Evolutionary conservation across 2,797 vertebrate species (phyloP), one percentile per base, ranked within the genome.

Genomic region (Myiotriccus ornatus): DNA sequence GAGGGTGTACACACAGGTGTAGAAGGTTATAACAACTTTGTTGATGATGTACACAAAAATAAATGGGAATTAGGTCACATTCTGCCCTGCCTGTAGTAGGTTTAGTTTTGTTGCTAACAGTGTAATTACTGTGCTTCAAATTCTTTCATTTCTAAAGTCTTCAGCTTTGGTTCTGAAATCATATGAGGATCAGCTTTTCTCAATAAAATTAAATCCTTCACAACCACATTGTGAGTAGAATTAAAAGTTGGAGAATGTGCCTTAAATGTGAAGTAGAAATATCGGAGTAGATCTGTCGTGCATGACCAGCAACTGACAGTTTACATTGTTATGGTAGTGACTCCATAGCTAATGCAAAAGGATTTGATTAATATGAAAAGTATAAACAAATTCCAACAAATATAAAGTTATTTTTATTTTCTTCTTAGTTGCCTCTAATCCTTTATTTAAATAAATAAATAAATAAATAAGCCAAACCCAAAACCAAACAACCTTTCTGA

Each of bases 1-100:
- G 12, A 8, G 47, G 7, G 3, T 39, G 2, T 49, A 75, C 0
- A 1, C 12, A 27, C 5, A 43, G 16, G 9, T 39, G 3, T 44
- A 57, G 34, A 13, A 63, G 13, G 9, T 43, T 75, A 27, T 70
- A 71, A 59, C 7, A 57, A 44, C 19, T 78, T 70, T 84, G 7
- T 7, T 84, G 62, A 15, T 47, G 13, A 35, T 53, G 13, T 37
- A 49, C 12, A 27, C 7, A 44, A 55, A 80, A 81, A 49, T 21
- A 69, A 60, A 52, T 4, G 27, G 14, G 5, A 84, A 78, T 63
- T 62, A 50, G 14, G 30, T 55, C 20, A 55, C 37, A 63, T 62
- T 67, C 19, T 83, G 8, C 44, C 15, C 71, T 59, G 10, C 5
- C 19, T 32, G 6, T 27, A 49, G 56, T 63, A 21, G 37, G 7